Conservation (phyloP, 2,797 vertebrate genomes). For the Anguilla anguilla region DNA sequence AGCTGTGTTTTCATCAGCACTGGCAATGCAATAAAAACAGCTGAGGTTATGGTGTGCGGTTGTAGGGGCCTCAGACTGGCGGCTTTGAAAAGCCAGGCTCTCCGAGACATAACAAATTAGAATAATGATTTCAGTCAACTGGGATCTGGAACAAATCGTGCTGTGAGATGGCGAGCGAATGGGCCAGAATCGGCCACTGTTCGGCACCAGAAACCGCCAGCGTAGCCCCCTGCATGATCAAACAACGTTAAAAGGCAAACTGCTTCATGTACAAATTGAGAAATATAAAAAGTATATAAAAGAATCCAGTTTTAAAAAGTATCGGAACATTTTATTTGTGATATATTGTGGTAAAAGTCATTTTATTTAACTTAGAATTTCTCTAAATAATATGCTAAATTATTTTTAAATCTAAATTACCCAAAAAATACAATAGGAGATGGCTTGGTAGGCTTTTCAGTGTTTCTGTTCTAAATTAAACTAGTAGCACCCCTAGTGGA, state of each 20-base stretch:
- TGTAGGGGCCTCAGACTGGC: conserved; percentile 46
- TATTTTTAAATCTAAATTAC: background rate
- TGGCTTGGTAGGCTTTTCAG: background rate
- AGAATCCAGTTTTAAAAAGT: background rate
- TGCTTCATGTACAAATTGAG: background rate
- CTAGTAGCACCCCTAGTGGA: conserved; percentile 44
- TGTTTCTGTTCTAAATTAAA: background rate
- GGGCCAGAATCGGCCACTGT: background rate
- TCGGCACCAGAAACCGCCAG: background rate
- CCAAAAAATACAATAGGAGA: background rate
- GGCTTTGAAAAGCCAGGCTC: conserved; percentile 46
- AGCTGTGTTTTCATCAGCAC: conserved; percentile 41
- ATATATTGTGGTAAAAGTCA: background rate
- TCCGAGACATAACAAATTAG: conserved; percentile 34
- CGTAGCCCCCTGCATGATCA: background rate
- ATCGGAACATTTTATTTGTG: background rate
- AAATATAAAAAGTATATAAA: background rate
- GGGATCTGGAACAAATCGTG: conserved; percentile 25
- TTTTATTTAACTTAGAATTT: too few relatives aligned
- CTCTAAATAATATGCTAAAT: too few relatives aligned
- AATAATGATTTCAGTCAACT: conserved; percentile 32
- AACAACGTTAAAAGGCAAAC: conserved; percentile 6
- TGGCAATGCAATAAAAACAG: conserved; percentile 56
- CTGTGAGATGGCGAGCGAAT: background rate
- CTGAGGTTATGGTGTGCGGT: conserved; percentile 51